Evolutionary conservation across 2,888 invertebrate species (phyloP), one percentile per base, ranked within the genome.

Genomic region (Tromatobia lineatoria): DNA sequence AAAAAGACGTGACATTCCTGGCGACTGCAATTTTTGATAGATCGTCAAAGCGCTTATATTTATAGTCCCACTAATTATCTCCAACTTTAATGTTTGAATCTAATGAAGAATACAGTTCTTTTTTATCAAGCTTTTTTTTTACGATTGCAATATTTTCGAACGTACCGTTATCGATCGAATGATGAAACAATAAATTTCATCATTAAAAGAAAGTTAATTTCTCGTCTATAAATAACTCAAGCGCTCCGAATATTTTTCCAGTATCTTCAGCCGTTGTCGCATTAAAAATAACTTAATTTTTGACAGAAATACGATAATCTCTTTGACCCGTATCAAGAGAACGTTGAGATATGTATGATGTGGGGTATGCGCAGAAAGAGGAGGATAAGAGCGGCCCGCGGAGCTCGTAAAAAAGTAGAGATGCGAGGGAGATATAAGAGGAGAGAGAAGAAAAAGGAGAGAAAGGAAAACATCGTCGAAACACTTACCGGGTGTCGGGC

Each of bases 401-500:
- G 13, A 57, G 45, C 57, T 54, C 73, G 42, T 23, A 45, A 61
- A 38, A 52, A 38, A 59, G 52, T 34, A 61, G 47, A 64, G 67
- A 54, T 52, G 42, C 54, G 45, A 66, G 64, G 34, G 59, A 18
- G 8, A n/a, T n/a, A 25, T 52, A 85, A 59, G 50, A 80, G 42
- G 54, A 45, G 45, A 59, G 8, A 70, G 29, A 69, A 67, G 29
- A 77, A 75, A 52, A 52, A 50, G 52, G 50, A 61, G 59, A 84
- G 67, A 71, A 70, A 64, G 67, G 45, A 70, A 66, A 71, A 71
- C 61, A 76, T 59, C 47, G 66, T 82, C 83, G 87, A 86, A 87
- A 80, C 75, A 88, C 89, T 89, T 90, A 93, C 93, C 91, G 93
- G 93, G 90, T 93, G 93, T 87, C 93, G 90, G 82, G 93, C 93